Base-by-base conservation (phyloP, 2,888 invertebrate genomes). In the Acanthopleura granulata region DNA sequence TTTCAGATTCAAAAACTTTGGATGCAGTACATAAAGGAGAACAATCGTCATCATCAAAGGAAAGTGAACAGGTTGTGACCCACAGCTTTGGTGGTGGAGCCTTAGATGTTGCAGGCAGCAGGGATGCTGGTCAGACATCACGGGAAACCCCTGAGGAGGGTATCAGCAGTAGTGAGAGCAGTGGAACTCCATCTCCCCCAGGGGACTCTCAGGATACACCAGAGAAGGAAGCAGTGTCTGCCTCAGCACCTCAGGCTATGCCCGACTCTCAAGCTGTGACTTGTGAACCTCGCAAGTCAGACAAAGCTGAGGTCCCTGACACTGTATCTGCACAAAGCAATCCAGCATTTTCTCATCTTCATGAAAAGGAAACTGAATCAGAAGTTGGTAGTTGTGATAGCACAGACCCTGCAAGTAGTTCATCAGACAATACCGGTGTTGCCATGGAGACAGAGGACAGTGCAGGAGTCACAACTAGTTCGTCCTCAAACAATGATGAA, bases 361-460 rank as follows among this genome's bases (percentile, higher is more conserved):
- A 25, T 22, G 25, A 25, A 25, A 22, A 25, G n/a, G n/a, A 6
- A 61, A 25, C 3, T 22, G 27, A 66, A 66, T 29, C 25, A 66
- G 69, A 66, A 15, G 9, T 6, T 15, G 30, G 1, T 29, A 29
- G 25, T 18, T 16, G 18, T 27, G 27, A 66, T 66, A 22, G 11
- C 69, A n/a, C 22, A 22, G 57, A 57, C 18, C 18, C 57, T 57
- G 18, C 57, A 12, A 57, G 57, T 57, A 22, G 22, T 22, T 22
- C 18, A 57, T 57, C 57, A 57, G 22, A 18, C 22, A 22, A 22
- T n/a, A 22, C 57, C 3, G 22, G 57, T 57, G 57, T 57, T 6
- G 57, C 57, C 57, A 57, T 57, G 57, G 57, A 57, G 12, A 57
- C 57, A n/a, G 57, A 57, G 57, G 57, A 57, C 57, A 57, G 57